Evolutionary conservation across 2,797 vertebrate genomes (phyloP), one percentile per base, ranked within the genome.

Genomic region (Pipistrellus nathusii): DNA sequence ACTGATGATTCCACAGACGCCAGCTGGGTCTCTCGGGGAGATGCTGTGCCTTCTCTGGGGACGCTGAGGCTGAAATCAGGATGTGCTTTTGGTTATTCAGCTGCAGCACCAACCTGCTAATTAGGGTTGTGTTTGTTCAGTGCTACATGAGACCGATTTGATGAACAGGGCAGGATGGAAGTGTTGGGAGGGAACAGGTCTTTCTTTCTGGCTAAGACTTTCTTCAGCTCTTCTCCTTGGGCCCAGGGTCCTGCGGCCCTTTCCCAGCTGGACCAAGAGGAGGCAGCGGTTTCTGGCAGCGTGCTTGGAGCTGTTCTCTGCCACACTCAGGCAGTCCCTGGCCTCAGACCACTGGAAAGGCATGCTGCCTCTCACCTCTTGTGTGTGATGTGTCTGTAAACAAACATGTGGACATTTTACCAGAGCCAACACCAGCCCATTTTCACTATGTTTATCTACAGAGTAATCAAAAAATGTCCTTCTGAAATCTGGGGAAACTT

Each of bases 111-210:
- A 72, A 46, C 89, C 0, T 76, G n/a, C 93, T 97, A 92, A 84
- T 95, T 57, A 90, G 94, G 73, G 32, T 46, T 59, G 41, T 95
- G 30, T 93, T 93, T 86, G n/a, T 96, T 96, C 84, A 94, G 73
- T 81, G 17, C 78, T 75, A 64, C 80, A 30, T 57, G 94, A 85
- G 95, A 55, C 83, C 51, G 23, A n/a, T 95, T 94, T 94, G 30
- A 90, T 94, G 89, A 94, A 92, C 69, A 10, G 75, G 90, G 51
- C 44, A 18, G 41, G 53, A 78, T 1, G 4, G 17, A 0, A 80
- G 51, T 46, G 20, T 89, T 94, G 94, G 8, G 72, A 82, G 27
- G 8, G 94, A 48, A 10, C 6, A 46, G 18, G 62, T 5, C 83
- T 82, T 85, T 91, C 46, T 77, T n/a, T 55, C 18, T 64, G 88